phyloP scores from a whole-genome alignment of 2,797 vertebrate genomes.

The Masticophis lateralis region DNA sequence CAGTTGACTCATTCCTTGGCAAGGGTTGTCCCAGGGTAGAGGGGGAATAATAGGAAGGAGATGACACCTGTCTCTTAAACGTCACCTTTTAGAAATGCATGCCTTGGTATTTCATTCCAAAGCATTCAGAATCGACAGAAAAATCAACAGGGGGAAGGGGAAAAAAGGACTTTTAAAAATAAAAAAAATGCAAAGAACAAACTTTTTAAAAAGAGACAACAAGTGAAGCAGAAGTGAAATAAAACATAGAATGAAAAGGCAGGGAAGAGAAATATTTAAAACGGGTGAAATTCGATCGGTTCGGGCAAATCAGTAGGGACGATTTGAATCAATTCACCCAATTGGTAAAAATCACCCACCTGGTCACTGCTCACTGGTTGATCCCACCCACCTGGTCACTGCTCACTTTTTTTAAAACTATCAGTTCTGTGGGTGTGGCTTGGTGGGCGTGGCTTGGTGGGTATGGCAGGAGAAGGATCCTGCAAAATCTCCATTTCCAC shows the following conservation, averaged over 20 bases:
- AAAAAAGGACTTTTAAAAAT: not conserved
- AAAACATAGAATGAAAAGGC: not conserved
- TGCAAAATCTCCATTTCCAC: too few species aligned
- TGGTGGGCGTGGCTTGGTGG: too few species aligned
- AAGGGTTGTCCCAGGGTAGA: not conserved
- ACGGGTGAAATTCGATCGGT: not conserved
- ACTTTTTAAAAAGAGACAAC: not conserved
- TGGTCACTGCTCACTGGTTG: too few species aligned
- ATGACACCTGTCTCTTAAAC: not conserved
- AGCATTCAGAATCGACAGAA: not conserved
- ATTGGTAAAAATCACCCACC: too few species aligned
- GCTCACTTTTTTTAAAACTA: too few species aligned
- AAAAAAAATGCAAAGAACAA: not conserved
- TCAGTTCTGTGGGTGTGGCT: too few species aligned
- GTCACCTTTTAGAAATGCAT: not conserved
- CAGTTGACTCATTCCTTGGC: slow-evolving; percentile 32
- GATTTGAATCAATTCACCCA: too few species aligned
- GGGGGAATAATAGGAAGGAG: not conserved
- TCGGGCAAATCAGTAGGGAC: too few species aligned
- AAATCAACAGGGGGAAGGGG: rapidly evolving
- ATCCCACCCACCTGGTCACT: too few species aligned
- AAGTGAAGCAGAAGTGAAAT: not conserved
- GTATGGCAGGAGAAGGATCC: too few species aligned
- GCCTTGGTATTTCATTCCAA: not conserved
- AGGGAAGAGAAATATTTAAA: not conserved